Base-by-base conservation (phyloP, 23 tunicate genomes). In the Corella eumyota region DNA sequence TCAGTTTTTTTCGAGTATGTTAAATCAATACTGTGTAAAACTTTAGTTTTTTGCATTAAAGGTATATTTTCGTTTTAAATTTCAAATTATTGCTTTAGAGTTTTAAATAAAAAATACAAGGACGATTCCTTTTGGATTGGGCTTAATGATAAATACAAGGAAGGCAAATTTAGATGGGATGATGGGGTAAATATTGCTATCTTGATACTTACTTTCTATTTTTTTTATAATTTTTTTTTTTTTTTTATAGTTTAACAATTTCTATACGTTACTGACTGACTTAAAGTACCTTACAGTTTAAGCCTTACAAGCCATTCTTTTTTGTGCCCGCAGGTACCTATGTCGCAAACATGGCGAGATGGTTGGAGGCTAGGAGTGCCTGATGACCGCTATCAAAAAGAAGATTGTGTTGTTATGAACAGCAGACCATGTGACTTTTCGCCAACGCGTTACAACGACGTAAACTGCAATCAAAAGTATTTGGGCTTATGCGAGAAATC, bases 161-260 rank as follows among this genome's bases (percentile, higher is more conserved):
- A 70, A 45, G 19, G 25, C 1, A 40, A n/a, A 17, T 70, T 37
- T 21, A 2, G 6, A 1, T 70, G 76, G 76, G 56, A 36, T 2
- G 76, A 70, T 40, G 30, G 58, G 66, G 76, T 70, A 44, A 64
- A 15, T n/a, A n/a, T n/a, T n/a, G n/a, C n/a, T n/a, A n/a, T n/a
- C n/a, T n/a, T n/a, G n/a, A n/a, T n/a, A n/a, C n/a, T n/a, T n/a
- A n/a, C n/a, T n/a, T n/a, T n/a, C n/a, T n/a, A n/a, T n/a, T n/a
- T n/a, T n/a, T n/a, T n/a, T n/a, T n/a, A n/a, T n/a, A n/a, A n/a
- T n/a, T n/a, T n/a, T n/a, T n/a, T n/a, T n/a, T n/a, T n/a, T n/a
- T n/a, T n/a, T n/a, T n/a, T n/a, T n/a, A n/a, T n/a, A n/a, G n/a
- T n/a, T n/a, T n/a, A n/a, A n/a, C n/a, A n/a, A n/a, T n/a, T n/a